These are phyloP conservation scores for Drosophila fulvimacula DNA, from an alignment of 2,888 invertebrate genomes.

Conservation along the genomic window DNA sequence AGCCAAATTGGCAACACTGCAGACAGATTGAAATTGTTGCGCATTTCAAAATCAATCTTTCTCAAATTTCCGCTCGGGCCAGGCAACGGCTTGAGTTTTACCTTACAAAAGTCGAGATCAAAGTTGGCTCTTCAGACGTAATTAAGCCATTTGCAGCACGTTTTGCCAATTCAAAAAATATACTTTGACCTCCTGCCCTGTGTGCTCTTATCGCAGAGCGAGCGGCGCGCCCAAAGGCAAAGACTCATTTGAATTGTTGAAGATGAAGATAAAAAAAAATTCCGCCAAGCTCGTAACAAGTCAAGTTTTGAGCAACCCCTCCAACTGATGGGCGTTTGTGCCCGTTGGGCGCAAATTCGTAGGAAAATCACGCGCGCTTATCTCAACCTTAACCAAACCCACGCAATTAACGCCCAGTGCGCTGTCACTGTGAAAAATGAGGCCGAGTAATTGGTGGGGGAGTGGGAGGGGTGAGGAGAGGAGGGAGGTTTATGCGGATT, in stretches of 20 bases:
- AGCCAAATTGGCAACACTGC: background rate
- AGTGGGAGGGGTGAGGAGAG: background rate
- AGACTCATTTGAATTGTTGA: conserved; percentile 53
- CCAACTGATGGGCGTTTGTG: conserved; percentile 35
- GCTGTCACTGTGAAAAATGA: conserved; percentile 76
- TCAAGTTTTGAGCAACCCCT: conserved; percentile 49
- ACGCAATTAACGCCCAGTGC: conserved; percentile 82
- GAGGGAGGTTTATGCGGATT: background rate
- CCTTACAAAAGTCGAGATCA: conserved; percentile 62
- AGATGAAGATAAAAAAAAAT: conserved; percentile 30
- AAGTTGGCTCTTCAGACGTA: conserved; percentile 68
- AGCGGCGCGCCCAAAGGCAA: conserved; percentile 58
- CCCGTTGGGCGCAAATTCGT: conserved; percentile 75
- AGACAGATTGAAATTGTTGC: conserved; percentile 22
- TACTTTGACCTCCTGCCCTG: conserved; percentile 45
- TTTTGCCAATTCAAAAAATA: conserved; percentile 76
- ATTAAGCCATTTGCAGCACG: conserved; percentile 78
- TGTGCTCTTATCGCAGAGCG: conserved; percentile 60
- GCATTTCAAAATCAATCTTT: conserved; percentile 27
- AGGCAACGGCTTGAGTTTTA: conserved; percentile 28
- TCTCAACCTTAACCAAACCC: conserved; percentile 79
- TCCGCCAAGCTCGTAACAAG: conserved; percentile 43
- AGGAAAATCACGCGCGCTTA: conserved; percentile 83
- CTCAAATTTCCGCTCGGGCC: conserved; percentile 5
- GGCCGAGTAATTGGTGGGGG: conserved; percentile 22